Evolutionary conservation across 2,888 invertebrate species (phyloP), one percentile per base, ranked within the genome.

Genomic region (Microctonus hyperodae): DNA sequence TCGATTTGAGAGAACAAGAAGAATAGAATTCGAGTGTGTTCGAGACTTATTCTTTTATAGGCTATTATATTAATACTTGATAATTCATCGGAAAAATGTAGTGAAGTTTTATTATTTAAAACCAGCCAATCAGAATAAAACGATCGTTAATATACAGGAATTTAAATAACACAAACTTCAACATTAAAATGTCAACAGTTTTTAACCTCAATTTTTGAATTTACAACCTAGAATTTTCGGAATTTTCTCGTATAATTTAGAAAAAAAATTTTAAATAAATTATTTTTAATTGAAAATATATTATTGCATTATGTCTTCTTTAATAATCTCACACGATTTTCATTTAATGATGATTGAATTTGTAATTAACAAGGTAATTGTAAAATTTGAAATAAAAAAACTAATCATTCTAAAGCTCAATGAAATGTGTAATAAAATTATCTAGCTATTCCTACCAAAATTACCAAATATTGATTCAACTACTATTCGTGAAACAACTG

Each of bases 301-400:
- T 51, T 9, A 44, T 11, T 31, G 28, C 7, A 72, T 57, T 59
- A 82, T 82, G 82, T 76, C 81, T 22, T 73, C 78, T 3, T 58
- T 82, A 35, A 76, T 81, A n/a, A 69, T 80, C 4, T 70, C 75
- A 2, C 74, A 77, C 3, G 76, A 81, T 60, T 72, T 75, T 16
- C 73, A 75, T 35, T 65, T 82, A 4, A 78, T 82, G 74, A 78
- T 82, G 81, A 44, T 82, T 20, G 82, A 82, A 64, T 37, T 82
- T 3, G 74, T 71, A 0, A 74, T 82, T 9, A 69, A 79, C 56
- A 81, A 80, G 64, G 82, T 82, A 31, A 53, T 51, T 35, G 31
- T 22, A 60, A 48, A n/a, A 51, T 58, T 22, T 31, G 44, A n/a
- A n/a, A n/a, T n/a, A n/a, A n/a, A n/a, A n/a, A n/a, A n/a, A n/a